A percentile compares a stretch with the other conserved stretches of the same genome.
These are phyloP conservation scores for Oncorhynchus clarkii DNA, from an alignment of 2,113 vertebrate genomes.

Conservation along the genomic window DNA sequence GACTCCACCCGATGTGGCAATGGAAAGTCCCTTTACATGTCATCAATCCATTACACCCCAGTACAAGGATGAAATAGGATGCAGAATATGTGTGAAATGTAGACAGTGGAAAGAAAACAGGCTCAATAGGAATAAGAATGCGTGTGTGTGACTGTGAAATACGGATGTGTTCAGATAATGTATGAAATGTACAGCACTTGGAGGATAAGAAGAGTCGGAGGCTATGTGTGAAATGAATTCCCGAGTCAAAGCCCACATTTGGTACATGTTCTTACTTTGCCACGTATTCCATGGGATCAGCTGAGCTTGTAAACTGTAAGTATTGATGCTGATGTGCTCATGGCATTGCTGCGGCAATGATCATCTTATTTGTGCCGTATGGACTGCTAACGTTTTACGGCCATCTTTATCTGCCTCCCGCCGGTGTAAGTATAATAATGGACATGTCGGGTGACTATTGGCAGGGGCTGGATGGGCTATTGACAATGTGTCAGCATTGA, in stretches of 20 bases:
- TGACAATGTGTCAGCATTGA: conserved; percentile 73
- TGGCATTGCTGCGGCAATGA: conserved; percentile 24
- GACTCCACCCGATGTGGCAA: no score
- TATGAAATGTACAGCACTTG: conserved; percentile 15
- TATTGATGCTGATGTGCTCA: conserved; percentile 49
- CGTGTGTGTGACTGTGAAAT: background rate
- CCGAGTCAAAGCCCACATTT: background rate
- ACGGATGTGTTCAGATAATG: conserved; percentile 13
- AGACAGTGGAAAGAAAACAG: background rate
- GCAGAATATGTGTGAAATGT: conserved; percentile 45
- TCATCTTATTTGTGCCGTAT: conserved; percentile 55
- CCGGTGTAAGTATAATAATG: conserved; percentile 58
- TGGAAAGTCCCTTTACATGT: conserved; percentile 41
- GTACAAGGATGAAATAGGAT: conserved; percentile 45
- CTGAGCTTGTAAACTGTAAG: conserved; percentile 27
- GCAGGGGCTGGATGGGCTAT: conserved; percentile 62
- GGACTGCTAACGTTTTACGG: conserved; percentile 52
- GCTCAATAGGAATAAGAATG: background rate
- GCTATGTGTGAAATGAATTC: conserved; percentile 20
- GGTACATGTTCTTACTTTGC: background rate
- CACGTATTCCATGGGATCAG: background rate
- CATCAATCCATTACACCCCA: conserved; percentile 57
- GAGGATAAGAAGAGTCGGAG: background rate
- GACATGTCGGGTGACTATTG: conserved; percentile 68
- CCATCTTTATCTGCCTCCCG: conserved; percentile 46